phyloP scores from a whole-genome alignment of 1,140 invertebrate genomes.

The Eubasilissa regina region DNA sequence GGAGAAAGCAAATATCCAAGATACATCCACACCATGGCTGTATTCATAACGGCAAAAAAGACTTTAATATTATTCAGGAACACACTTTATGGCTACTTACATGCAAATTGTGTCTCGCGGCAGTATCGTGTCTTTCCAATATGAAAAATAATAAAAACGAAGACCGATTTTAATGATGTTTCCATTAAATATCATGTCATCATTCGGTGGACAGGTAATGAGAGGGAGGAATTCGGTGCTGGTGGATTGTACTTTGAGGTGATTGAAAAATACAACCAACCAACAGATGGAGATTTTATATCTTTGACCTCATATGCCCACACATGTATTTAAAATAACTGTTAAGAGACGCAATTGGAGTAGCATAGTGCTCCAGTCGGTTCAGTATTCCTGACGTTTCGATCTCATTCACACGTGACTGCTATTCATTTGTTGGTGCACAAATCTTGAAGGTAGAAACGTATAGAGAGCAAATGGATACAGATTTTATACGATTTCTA shows the following conservation, averaged over 20 bases:
- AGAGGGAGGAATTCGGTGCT: not conserved
- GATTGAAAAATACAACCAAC: slow-evolving; percentile 6
- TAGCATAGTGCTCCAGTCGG: no score
- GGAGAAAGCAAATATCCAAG: not conserved
- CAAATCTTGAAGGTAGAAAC: no score
- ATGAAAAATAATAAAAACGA: slow-evolving; percentile 45
- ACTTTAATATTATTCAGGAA: slow-evolving; percentile 52
- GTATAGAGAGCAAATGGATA: no score
- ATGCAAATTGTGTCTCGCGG: slow-evolving; percentile 55
- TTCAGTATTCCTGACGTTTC: no score
- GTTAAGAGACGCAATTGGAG: no score
- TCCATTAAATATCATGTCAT: slow-evolving; percentile 59
- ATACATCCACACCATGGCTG: slow-evolving; percentile 1
- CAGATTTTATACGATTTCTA: no score
- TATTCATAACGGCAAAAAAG: slow-evolving; percentile 54
- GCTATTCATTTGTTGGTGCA: no score
- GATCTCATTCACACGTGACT: no score
- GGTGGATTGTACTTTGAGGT: not conserved
- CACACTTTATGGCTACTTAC: slow-evolving; percentile 56
- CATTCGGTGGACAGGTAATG: slow-evolving; percentile 48
- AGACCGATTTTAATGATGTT: slow-evolving; percentile 54
- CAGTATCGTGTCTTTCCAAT: slow-evolving; percentile 40
- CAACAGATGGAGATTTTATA: not conserved
- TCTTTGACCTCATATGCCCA: not conserved
- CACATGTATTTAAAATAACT: no score